Conservation (phyloP, 1,140 invertebrate species). For the Megalopta genalis region DNA sequence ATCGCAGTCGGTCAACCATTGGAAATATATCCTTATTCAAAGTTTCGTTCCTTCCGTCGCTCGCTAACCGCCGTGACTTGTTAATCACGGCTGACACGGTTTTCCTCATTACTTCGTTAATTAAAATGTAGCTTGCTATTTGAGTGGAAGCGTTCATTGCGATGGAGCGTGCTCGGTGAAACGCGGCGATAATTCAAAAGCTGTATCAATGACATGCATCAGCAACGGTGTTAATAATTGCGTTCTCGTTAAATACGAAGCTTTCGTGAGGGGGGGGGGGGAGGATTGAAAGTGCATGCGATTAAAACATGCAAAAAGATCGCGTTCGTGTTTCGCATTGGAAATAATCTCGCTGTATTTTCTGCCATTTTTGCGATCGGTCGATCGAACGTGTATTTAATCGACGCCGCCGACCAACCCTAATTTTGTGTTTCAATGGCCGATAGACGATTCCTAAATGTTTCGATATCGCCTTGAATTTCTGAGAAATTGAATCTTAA, state of each 20-base stretch:
- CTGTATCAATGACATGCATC: conserved; percentile 7
- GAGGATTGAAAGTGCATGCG: background rate
- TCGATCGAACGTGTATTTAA: background rate
- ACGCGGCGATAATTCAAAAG: background rate
- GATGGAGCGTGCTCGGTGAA: background rate
- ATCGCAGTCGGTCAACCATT: background rate
- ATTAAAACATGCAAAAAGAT: background rate
- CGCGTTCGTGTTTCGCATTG: conserved; percentile 1
- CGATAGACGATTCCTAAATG: too few relatives aligned
- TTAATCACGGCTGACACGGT: background rate
- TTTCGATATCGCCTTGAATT: too few relatives aligned
- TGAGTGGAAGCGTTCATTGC: background rate
- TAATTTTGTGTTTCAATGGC: too few relatives aligned
- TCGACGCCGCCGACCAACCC: too few relatives aligned
- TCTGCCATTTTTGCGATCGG: background rate
- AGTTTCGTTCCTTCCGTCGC: background rate
- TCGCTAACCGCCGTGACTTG: background rate
- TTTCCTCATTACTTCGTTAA: background rate
- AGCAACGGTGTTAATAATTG: background rate
- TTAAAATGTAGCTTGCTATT: background rate
- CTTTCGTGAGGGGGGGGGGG: too few relatives aligned
- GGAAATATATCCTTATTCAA: background rate
- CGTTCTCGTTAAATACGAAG: conserved; percentile 3
- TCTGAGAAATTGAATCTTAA: too few relatives aligned
- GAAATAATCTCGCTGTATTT: background rate